A percentile compares a stretch with the other conserved stretches of the same genome.
Evolutionary conservation across 2,113 vertebrate genomes (phyloP).

Genomic region (Microcebus ravelobensis): DNA sequence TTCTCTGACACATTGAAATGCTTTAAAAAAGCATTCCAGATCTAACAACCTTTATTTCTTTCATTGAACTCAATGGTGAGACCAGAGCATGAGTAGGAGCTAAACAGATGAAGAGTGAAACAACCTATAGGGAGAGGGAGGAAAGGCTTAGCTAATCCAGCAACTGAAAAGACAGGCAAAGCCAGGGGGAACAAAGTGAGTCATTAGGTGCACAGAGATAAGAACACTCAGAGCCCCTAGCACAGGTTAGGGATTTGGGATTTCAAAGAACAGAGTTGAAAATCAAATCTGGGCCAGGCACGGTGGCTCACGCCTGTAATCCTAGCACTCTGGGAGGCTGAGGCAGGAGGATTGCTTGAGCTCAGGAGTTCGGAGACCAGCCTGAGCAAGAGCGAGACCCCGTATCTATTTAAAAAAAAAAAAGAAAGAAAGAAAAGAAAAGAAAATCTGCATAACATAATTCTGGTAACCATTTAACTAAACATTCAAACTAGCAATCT

Average conservation of each 20-base stretch:
- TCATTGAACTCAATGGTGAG: background rate
- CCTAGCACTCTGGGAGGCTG: too few relatives aligned
- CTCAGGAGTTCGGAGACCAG: too few relatives aligned
- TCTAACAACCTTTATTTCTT: slow-evolving; percentile 27
- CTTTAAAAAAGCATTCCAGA: background rate
- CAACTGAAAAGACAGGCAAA: background rate
- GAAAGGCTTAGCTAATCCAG: background rate
- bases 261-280: background rate
- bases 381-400: too few relatives aligned
- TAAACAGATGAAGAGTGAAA: background rate
- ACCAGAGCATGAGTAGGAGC: background rate
- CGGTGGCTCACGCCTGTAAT: too few relatives aligned
- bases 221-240: background rate
- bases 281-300: background rate
- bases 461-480: slow-evolving; percentile 3
- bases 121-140: too few relatives aligned
- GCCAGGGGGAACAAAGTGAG: background rate
- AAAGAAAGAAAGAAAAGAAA: too few relatives aligned
- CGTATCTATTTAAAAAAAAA: too few relatives aligned
- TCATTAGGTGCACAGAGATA: background rate
- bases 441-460: background rate
- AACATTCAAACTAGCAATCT: background rate
- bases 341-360: too few relatives aligned
- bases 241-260: background rate
- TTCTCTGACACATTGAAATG: background rate